Base-by-base conservation (phyloP, 1,140 invertebrate genomes). In the Eumaeus atala region DNA sequence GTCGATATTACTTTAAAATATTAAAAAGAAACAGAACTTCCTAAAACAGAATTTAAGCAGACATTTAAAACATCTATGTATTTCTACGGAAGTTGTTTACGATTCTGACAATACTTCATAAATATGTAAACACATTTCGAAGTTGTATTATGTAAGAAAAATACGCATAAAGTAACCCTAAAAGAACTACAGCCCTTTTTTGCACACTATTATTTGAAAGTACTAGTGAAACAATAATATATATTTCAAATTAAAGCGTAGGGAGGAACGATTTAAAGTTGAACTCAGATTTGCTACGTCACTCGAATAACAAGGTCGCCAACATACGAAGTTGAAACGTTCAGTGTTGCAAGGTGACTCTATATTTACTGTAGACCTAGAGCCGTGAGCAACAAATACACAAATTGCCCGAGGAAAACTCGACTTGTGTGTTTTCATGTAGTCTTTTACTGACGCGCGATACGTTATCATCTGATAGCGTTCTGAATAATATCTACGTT, bases 371-470 rank as follows among this genome's bases (percentile, higher is more conserved):
- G 56, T 63, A 34, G 55, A 36, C 47, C 38, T n/a, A 34, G 35
- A 51, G 49, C 36, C 17, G 18, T 35, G 16, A 58, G 51, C 21
- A 28, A n/a, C n/a, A n/a, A 28, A 6, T 28, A 47, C 56, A 53
- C 61, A 77, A 74, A 78, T 71, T 73, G 66, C 64, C 59, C 70
- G 58, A 75, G 74, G 67, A 66, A 77, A 76, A 79, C 69, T 64
- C 57, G 52, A 61, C 57, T 57, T 51, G 21, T 28, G 48, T 72
- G 72, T 74, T 71, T 65, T 18, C 40, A 59, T 49, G 59, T 60
- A 67, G 64, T 62, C 64, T 56, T 65, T 48, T 35, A 18, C 51
- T 18, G 28, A 44, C 33, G 59, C 54, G 59, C 61, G 70, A 66
- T 68, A 63, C 56, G 51, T 67, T 72, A 77, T 77, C 70, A 65